Base-by-base conservation (phyloP, 1,140 invertebrate species). In the Meloidogyne hapla region DNA sequence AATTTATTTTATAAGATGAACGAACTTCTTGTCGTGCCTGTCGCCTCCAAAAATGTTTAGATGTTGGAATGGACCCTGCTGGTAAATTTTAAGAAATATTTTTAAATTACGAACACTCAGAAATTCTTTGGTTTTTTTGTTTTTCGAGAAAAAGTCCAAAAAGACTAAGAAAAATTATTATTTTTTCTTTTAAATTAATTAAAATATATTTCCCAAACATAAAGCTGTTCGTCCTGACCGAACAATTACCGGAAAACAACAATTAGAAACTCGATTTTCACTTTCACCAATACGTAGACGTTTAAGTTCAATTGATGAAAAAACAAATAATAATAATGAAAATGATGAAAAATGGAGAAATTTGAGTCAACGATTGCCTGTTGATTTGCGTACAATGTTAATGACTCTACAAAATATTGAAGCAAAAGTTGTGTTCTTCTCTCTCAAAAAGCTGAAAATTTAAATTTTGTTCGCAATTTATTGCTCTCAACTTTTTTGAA, bases 321-420 rank as follows among this genome's bases (percentile, higher is more conserved):
- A 56, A 40, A 64, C 66, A 21, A 8, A n/a, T 9, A 71, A 28
- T 15, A 65, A 33, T 18, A 23, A 66, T 33, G 33, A 0, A 72
- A 48, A n/a, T 15, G 13, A 56, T 21, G 26, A 42, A 28, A 23
- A 28, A 25, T 6, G 38, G 12, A 40, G 21, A 69, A 80, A 84
- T n/a, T 73, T 74, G 33, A 79, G 77, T 76, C 77, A 77, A 62
- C 75, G 75, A 64, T 74, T 85, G 68, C 80, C 86, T 13, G 84
- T 85, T 13, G 85, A 85, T 64, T 84, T 86, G 79, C 69, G 84
- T 26, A 85, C 86, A 21, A 85, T 86, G 56, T 45, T 85, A 0
- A 85, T 85, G 84, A 87, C 68, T 66, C 68, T 85, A 42, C 66
- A 81, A 48, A 85, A 85, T 71, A 86, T 87, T 28, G 84, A 85